A percentile compares a stretch with the other conserved stretches of the same genome.
Evolutionary conservation across 2,113 vertebrate genomes (phyloP).

Genomic region (Delphinapterus leucas): DNA sequence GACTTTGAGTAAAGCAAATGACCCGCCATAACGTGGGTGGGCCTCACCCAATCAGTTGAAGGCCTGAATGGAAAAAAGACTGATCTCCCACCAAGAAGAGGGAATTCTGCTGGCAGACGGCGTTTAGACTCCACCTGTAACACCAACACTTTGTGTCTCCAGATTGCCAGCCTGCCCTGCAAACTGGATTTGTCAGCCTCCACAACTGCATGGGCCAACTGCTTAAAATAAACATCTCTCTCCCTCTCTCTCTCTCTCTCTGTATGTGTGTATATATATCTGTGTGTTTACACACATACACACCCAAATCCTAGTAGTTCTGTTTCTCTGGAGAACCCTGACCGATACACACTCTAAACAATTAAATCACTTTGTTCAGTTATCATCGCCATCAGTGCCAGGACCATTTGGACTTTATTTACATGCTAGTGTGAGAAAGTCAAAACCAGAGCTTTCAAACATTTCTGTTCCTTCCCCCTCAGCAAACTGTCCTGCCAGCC

Average conservation of each 20-base stretch:
- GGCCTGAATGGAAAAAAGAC: not conserved
- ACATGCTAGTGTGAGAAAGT: not conserved
- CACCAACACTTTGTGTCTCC: not conserved
- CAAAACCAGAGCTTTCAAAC: too few relatives aligned
- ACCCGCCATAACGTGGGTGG: not conserved
- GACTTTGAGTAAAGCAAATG: not conserved
- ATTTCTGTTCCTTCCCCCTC: not conserved
- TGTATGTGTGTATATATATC: too few relatives aligned
- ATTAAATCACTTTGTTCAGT: not conserved
- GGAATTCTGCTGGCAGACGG: not conserved
- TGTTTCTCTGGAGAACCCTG: not conserved
- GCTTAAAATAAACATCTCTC: too few relatives aligned
- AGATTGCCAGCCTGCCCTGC: too few relatives aligned
- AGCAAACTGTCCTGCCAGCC: not conserved
- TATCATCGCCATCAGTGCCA: not conserved
- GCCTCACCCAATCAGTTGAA: not conserved
- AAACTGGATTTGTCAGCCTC: not conserved
- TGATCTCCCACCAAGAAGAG: not conserved
- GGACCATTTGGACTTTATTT: not conserved
- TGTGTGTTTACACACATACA: too few relatives aligned
- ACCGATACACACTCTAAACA: not conserved
- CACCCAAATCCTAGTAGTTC: not conserved
- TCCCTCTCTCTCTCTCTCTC: too few relatives aligned
- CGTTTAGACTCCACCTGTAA: not conserved
- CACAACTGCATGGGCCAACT: too few relatives aligned